A percentile compares a stretch with the other conserved stretches of the same genome.
phyloP scores from a whole-genome alignment of 92 coral and sea anemone genomes.

The Muricea muricata region DNA sequence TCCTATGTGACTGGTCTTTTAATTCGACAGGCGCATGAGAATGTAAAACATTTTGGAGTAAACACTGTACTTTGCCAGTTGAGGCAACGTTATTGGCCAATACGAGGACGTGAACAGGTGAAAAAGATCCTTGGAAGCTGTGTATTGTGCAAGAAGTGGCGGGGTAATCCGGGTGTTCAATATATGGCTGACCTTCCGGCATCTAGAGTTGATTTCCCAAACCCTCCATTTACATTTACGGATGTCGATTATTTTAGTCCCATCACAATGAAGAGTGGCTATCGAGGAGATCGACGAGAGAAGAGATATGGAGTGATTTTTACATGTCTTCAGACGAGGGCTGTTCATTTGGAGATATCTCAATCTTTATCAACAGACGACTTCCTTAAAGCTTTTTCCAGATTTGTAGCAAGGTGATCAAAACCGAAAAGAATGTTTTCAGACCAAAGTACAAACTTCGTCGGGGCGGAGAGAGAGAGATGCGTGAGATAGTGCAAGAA shows the following conservation, averaged over 20 bases:
- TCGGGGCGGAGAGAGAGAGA: neutral
- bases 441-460: neutral
- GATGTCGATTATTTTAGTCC: conserved; percentile 11
- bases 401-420: neutral
- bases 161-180: neutral
- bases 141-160: conserved; percentile 4
- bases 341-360: neutral
- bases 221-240: neutral
- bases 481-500: neutral
- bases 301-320: neutral
- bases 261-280: neutral
- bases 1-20: neutral
- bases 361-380: neutral
- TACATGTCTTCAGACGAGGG: conserved; percentile 1
- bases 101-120: neutral
- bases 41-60: neutral
- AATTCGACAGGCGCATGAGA: neutral
- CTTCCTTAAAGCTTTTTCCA: neutral
- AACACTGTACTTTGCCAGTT: neutral
- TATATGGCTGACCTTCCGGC: conserved; percentile 28
- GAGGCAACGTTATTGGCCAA: neutral
- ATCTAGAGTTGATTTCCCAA: neutral
- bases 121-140: neutral
- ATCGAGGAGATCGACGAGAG: neutral
- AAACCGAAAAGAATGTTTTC: neutral